Evolutionary conservation across 1,140 invertebrate genomes (phyloP), one percentile per base, ranked within the genome.

Genomic region (Archegozetes longisetosus): DNA sequence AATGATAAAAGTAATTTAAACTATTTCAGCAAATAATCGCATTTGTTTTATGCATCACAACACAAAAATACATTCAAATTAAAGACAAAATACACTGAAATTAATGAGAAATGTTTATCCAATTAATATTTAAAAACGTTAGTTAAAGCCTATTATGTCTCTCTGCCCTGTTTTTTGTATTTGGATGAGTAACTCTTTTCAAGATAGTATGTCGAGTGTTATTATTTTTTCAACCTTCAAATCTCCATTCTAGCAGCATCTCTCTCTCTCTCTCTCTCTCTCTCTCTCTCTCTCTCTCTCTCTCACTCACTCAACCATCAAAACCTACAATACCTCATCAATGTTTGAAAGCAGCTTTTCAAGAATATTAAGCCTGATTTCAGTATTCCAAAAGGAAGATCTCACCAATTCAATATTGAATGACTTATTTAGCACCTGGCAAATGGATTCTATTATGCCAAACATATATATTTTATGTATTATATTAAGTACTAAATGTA

Each of bases 81-180:
- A 9, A 9, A 40, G 6, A 40, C 17, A 40, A 40, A 9, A 40
- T 40, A 6, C 6, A 40, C 32, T 6, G 32, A 40, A 6, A 40
- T 40, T 40, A 40, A 40, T 40, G 32, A 40, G 32, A 40, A 40
- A 40, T 40, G 32, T 40, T 40, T 55, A 24, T 59, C 57, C 29
- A 57, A 57, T 47, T 57, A 49, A 51, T 51, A 51, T 51, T 51
- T 51, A 9, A 51, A 51, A 51, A 26, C n/a, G 50, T 51, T 51
- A 51, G 20, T 51, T 51, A 51, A 51, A 51, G 50, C 50, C 50
- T 51, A 51, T 51, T 51, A 51, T 51, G n/a, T 25, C 4, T 9
- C 6, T 51, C 13, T 9, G 6, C 50, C 13, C n/a, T 13, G n/a
- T 40, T 40, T 40, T 40, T 40, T 40, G 6, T 9, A 40, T 40